Percentiles rank a stretch among this genome's conserved stretches.
phyloP scores from a whole-genome alignment of 2,797 vertebrate species.

The Coendou prehensilis region DNA sequence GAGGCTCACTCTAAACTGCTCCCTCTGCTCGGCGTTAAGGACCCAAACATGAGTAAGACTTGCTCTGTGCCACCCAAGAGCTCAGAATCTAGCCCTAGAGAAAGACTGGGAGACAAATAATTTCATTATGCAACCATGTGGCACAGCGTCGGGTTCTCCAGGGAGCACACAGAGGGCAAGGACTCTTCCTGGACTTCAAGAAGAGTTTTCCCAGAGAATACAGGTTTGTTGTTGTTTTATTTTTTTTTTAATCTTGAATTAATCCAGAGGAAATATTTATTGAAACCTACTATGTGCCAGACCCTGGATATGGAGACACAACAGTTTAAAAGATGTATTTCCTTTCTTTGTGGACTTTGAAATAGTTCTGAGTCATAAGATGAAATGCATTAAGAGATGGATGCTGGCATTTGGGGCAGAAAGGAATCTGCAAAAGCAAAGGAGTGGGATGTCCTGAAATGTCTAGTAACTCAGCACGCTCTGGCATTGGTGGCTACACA shows the following conservation, averaged over 20 bases:
- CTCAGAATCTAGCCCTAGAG: slow-evolving; percentile 37
- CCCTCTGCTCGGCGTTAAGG: slow-evolving; percentile 33
- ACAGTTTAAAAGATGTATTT: slow-evolving; percentile 35
- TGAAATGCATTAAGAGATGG: slow-evolving; percentile 60
- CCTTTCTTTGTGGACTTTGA: slow-evolving; percentile 32
- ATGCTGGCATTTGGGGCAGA: slow-evolving; percentile 39
- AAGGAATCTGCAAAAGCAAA: slow-evolving; percentile 44
- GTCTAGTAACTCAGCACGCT: neutral
- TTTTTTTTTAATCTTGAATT: slow-evolving; percentile 28
- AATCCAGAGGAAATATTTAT: slow-evolving; percentile 62
- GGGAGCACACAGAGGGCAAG: neutral
- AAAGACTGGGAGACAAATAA: slow-evolving; percentile 39
- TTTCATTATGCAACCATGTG: slow-evolving; percentile 35
- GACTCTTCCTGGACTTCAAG: slow-evolving; percentile 27
- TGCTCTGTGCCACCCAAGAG: slow-evolving; percentile 50
- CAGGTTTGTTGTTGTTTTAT: neutral
- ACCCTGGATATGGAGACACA: neutral
- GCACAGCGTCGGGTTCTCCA: neutral
- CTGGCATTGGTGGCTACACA: neutral
- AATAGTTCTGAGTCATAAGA: slow-evolving; percentile 62
- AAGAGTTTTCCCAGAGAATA: slow-evolving; percentile 34
- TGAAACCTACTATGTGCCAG: slow-evolving; percentile 64
- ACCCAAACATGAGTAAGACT: slow-evolving; percentile 46
- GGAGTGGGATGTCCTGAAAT: slow-evolving; percentile 25
- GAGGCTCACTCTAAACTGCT: slow-evolving; percentile 27